Evolutionary conservation across 2,113 vertebrate genomes (phyloP), one percentile per base, ranked within the genome.

Genomic region (Corythornis madagascariensis): DNA sequence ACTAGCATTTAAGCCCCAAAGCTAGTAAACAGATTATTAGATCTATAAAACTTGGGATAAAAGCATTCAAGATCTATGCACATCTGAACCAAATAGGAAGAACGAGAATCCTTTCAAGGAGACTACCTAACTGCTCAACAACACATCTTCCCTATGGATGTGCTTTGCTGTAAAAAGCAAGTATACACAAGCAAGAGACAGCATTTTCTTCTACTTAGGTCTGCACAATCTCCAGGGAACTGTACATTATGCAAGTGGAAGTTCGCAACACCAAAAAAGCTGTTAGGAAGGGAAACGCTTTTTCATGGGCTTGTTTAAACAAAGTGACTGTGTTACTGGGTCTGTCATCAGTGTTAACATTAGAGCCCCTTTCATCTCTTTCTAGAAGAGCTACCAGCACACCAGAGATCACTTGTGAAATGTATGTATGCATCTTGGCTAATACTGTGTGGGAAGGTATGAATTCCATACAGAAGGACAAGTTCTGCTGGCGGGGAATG

Each of bases 251-350:
- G 74, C 85, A 91, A 95, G 72, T 83, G 29, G 76, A 89, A 93
- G 70, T 70, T 74, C 78, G 89, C 80, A 81, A 74, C 20, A 57
- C 47, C 47, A 86, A 81, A 75, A 59, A 78, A 89, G 42, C 64
- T 73, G 5, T 8, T 29, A 80, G 73, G 84, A 78, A 21, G 75
- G 64, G 56, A 93, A 95, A 63, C 60, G 28, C 72, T 80, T 72
- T 52, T 94, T 88, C 80, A 85, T 24, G 31, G 67, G 45, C 67
- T 85, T 91, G 67, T 92, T 96, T 89, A 91, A 95, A 93, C 82
- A 91, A 85, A 89, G 65, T 83, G 89, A 87, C 78, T 82, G 60
- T 70, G 75, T 94, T 89, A 83, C 50, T 76, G 42, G 42, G 78
- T 66, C 85, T 89, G 67, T 85, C 89, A 91, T 66, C 85, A 66